Evolutionary conservation across 2,888 invertebrate genomes (phyloP), one percentile per base, ranked within the genome.

Genomic region (Rapana venosa): DNA sequence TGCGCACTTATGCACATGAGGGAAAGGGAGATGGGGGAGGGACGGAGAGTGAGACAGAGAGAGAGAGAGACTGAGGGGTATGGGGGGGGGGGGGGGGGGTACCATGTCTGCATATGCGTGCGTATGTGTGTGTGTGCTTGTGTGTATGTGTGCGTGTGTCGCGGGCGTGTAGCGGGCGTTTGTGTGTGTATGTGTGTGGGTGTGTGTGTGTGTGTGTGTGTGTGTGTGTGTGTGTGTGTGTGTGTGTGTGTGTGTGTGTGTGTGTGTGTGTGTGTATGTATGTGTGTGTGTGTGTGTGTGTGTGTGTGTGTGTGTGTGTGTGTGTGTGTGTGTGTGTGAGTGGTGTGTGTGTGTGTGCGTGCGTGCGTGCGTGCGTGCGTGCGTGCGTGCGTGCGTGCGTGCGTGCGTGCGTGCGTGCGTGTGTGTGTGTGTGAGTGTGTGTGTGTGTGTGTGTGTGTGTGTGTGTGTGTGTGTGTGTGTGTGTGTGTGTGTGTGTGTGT

Each of bases 191-290:
- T 70, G 22, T 15, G 70, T 70, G 70, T 70, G 70, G 26, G n/a
- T n/a, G 74, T 74, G 74, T 74, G 74, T 74, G 74, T 74, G 74
- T n/a, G n/a, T 74, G n/a, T n/a, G 74, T 74, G 0, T n/a, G n/a
- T 74, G 74, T n/a, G n/a, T 74, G 74, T 74, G 74, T 74, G 74
- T 74, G 74, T 74, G 74, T 74, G n/a, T 70, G 70, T 70, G 70
- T 6, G 8, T 70, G 2, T 4, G 70, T 70, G 70, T 5, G 8
- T 6, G 70, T 70, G 70, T 70, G 4, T 70, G 70, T 4, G 70
- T 6, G 8, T 70, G 70, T 70, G 70, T 70, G 70, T 70, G 70
- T 70, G 70, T 70, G 20, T 70, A 26, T 70, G 70, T 22, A 26
- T 15, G n/a, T 70, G 70, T 70, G 70, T 70, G 70, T 70, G 70